phyloP scores from a whole-genome alignment of 2,797 vertebrate genomes.

The Aselliscus stoliczkanus region DNA sequence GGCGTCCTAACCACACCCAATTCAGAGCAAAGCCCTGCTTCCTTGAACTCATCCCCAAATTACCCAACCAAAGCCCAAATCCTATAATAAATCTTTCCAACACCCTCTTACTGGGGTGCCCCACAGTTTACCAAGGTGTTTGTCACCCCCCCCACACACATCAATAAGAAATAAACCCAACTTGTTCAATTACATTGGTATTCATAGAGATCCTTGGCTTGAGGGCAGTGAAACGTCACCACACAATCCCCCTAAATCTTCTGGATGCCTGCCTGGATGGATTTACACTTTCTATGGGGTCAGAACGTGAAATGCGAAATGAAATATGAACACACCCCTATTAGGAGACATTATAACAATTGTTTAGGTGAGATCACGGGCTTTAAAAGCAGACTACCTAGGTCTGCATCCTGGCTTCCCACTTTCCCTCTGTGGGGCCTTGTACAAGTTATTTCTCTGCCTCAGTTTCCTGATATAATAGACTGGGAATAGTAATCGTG shows the following conservation, averaged over 20 bases:
- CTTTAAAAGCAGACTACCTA: neutral
- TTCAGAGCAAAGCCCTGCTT: neutral
- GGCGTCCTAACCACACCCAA: neutral
- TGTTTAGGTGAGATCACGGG: neutral
- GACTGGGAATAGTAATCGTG: neutral
- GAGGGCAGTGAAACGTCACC: neutral
- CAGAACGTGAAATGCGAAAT: neutral
- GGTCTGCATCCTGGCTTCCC: neutral
- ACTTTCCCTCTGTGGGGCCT: neutral
- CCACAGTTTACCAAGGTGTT: neutral
- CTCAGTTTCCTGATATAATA: neutral
- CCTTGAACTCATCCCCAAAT: neutral
- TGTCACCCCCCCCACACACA: neutral
- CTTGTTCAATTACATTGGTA: conserved; percentile 26
- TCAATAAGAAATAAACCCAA: neutral
- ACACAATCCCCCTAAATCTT: neutral
- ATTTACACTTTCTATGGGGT: neutral
- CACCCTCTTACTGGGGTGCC: neutral
- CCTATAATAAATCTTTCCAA: conserved; percentile 2
- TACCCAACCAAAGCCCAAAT: conserved; percentile 1
- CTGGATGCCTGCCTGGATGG: neutral
- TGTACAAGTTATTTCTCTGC: neutral
- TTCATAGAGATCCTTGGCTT: neutral
- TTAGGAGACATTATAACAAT: neutral
- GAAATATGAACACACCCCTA: neutral